Evolutionary conservation across 2,113 vertebrate species (phyloP).

Genomic region (Cavia porcellus): DNA sequence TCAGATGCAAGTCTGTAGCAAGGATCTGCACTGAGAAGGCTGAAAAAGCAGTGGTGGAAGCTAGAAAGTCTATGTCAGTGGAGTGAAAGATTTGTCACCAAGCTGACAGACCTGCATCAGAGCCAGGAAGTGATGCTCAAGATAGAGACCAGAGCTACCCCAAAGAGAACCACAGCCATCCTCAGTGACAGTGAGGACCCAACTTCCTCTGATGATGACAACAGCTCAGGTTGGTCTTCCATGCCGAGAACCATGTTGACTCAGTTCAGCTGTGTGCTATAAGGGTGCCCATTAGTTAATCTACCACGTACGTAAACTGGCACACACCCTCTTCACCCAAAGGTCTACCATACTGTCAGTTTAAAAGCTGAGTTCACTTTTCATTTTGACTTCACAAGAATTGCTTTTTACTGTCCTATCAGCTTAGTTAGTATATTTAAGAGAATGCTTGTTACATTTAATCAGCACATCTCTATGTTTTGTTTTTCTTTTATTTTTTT

Average conservation of each 20-base stretch:
- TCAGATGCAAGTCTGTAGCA: background rate
- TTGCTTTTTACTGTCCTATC: background rate
- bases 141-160: background rate
- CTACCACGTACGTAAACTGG: background rate
- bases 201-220: background rate
- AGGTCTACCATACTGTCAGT: background rate
- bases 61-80: background rate
- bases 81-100: background rate
- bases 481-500: too few relatives aligned
- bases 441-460: background rate
- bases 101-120: background rate
- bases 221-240: background rate
- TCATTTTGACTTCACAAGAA: background rate
- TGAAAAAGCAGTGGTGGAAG: background rate
- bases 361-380: background rate
- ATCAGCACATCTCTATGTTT: too few relatives aligned
- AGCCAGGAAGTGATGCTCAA: background rate
- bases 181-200: background rate
- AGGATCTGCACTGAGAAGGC: background rate
- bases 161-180: background rate
- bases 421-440: background rate
- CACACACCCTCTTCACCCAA: background rate
- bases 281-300: background rate
- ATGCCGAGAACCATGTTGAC: background rate
- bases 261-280: background rate